Conservation (phyloP, 2,888 invertebrate genomes). For the Lochmaea capreae region DNA sequence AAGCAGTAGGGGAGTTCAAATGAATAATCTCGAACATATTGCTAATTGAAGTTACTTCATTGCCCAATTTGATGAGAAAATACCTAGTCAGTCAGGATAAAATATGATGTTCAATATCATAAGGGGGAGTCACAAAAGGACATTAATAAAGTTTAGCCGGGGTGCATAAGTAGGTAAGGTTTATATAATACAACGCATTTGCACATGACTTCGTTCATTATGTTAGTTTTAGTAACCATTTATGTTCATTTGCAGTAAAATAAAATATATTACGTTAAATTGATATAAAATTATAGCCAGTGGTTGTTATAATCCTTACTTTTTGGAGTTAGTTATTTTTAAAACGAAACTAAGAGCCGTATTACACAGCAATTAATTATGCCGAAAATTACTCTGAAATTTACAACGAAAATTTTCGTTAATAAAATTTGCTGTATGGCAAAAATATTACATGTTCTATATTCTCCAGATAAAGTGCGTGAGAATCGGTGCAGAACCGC, state of each 20-base stretch:
- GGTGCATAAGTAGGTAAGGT: constrained; percentile 55
- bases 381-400: too few species aligned
- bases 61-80: constrained; percentile 58
- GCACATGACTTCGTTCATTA: constrained; percentile 20
- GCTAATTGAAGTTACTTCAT: constrained; percentile 60
- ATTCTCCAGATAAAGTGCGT: too few species aligned
- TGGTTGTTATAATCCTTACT: too few species aligned
- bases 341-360: too few species aligned
- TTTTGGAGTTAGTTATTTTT: too few species aligned
- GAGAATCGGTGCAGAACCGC: too few species aligned
- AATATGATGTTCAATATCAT: constrained; percentile 46
- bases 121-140: constrained; percentile 56
- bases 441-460: too few species aligned
- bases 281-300: not conserved
- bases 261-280: not conserved
- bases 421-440: too few species aligned
- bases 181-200: constrained; percentile 19
- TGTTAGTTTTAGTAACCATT: constrained; percentile 14
- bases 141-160: constrained; percentile 53
- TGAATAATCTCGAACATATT: constrained; percentile 64
- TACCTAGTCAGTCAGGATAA: constrained; percentile 48
- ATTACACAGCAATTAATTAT: too few species aligned
- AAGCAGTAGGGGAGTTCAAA: constrained; percentile 46
- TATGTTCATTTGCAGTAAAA: not conserved
- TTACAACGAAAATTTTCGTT: too few species aligned